These are phyloP conservation scores for Euphydryas editha DNA, from an alignment of 2,888 invertebrate genomes.

Conservation along the genomic window DNA sequence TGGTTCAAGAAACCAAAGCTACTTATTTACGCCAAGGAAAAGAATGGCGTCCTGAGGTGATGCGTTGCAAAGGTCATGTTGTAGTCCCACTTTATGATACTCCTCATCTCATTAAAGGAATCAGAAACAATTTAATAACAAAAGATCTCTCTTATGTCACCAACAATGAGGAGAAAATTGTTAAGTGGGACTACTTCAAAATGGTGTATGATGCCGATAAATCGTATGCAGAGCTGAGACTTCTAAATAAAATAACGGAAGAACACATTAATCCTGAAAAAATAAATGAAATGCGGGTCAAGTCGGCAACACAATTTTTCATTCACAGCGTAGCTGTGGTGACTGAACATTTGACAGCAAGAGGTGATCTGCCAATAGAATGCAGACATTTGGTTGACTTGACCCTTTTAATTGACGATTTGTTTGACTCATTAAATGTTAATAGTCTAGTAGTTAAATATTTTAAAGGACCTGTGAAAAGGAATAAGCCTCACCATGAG, in stretches of 20 bases:
- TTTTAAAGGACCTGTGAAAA: constrained; percentile 36
- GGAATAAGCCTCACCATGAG: constrained; percentile 26
- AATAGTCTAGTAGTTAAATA: constrained; percentile 37
- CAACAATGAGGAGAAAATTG: too few relatives aligned
- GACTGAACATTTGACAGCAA: constrained; percentile 20
- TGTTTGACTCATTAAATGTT: constrained; percentile 24
- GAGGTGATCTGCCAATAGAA: constrained; percentile 18
- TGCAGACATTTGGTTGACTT: constrained; percentile 10
- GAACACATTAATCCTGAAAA: neutral
- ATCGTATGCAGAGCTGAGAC: too few relatives aligned
- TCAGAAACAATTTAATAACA: too few relatives aligned
- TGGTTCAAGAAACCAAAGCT: constrained; percentile 25
- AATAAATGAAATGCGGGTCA: constrained; percentile 10
- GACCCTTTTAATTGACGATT: constrained; percentile 32
- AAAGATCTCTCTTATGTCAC: too few relatives aligned
- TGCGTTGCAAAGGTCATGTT: too few relatives aligned
- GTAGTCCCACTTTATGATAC: too few relatives aligned
- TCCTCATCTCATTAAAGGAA: too few relatives aligned
- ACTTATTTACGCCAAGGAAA: too few relatives aligned
- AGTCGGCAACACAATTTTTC: constrained; percentile 12
- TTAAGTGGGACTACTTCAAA: too few relatives aligned
- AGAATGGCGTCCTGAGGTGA: too few relatives aligned
- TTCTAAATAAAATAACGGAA: too few relatives aligned
- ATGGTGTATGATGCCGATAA: too few relatives aligned
- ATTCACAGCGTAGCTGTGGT: constrained; percentile 26